phyloP scores from a whole-genome alignment of 2,797 vertebrate genomes.

The Ctenopoma multispine region DNA sequence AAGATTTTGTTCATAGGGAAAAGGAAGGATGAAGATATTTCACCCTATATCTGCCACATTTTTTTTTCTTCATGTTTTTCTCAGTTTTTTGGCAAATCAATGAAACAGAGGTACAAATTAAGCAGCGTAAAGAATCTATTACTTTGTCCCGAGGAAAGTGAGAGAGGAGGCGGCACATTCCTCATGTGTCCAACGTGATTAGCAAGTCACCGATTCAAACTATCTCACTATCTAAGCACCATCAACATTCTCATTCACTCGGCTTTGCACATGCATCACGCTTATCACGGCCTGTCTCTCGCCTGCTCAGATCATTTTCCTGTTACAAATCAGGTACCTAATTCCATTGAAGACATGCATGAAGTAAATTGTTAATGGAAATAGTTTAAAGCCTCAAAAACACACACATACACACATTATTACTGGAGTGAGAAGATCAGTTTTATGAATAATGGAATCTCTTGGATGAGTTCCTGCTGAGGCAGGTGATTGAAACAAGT shows the following conservation, averaged over 20 bases:
- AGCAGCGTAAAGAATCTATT: constrained; percentile 64
- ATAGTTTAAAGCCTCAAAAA: constrained; percentile 54
- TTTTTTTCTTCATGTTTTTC: constrained; percentile 11
- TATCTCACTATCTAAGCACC: constrained; percentile 66
- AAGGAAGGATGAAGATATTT: constrained; percentile 8
- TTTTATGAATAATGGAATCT: constrained; percentile 64
- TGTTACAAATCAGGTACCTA: constrained; percentile 55
- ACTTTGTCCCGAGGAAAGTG: constrained; percentile 46
- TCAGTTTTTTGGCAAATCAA: constrained; percentile 6
- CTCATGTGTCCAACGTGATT: constrained; percentile 70
- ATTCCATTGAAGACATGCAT: constrained; percentile 66
- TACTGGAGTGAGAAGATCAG: constrained; percentile 51
- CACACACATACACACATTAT: constrained; percentile 34
- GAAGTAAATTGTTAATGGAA: constrained; percentile 67
- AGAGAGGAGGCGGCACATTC: constrained; percentile 43
- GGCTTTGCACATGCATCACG: constrained; percentile 30
- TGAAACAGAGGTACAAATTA: constrained; percentile 47
- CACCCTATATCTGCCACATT: not conserved
- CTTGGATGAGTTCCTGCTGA: constrained; percentile 37
- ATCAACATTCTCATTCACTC: constrained; percentile 54
- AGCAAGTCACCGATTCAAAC: constrained; percentile 72
- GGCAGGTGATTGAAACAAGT: constrained; percentile 38
- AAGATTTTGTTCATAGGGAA: constrained; percentile 21
- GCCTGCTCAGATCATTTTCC: constrained; percentile 60
- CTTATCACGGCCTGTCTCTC: constrained; percentile 53